A percentile compares a stretch with the other conserved stretches of the same genome.
These are phyloP conservation scores for Gonioctena quinquepunctata DNA, from an alignment of 1,140 invertebrate genomes.

Conservation along the genomic window DNA sequence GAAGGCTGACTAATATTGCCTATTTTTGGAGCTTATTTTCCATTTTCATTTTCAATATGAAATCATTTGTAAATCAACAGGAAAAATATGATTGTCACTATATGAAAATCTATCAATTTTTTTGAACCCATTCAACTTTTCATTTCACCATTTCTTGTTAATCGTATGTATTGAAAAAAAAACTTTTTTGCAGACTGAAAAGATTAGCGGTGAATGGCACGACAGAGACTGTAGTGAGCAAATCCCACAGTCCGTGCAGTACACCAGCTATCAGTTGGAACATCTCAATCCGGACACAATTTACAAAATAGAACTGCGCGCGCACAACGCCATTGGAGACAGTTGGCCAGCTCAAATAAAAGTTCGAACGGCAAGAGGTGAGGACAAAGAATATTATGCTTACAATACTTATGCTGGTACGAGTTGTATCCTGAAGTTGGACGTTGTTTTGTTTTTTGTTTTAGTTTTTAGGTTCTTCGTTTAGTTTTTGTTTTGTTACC, in stretches of 20 bases:
- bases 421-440: conserved; percentile 7
- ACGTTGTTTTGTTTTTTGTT: conserved; percentile 5
- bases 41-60: too few species aligned
- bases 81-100: too few species aligned
- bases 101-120: background rate
- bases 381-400: conserved; percentile 61
- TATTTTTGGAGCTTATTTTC: too few species aligned
- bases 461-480: conserved; percentile 11
- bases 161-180: too few species aligned
- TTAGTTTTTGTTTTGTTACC: conserved; percentile 18
- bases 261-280: conserved; percentile 68
- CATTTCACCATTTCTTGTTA: too few species aligned
- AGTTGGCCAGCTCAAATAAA: conserved; percentile 74
- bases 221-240: conserved; percentile 62
- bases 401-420: conserved; percentile 36
- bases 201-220: conserved; percentile 65
- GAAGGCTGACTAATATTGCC: too few species aligned
- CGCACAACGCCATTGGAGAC: conserved; percentile 82
- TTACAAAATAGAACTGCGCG: conserved; percentile 81
- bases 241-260: conserved; percentile 63
- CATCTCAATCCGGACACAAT: conserved; percentile 73
- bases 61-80: too few species aligned
- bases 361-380: conserved; percentile 84
- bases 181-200: conserved; percentile 39
- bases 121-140: background rate